Evolutionary conservation across 1,140 invertebrate genomes (phyloP).

Genomic region (Aphelinus atriplicis): DNA sequence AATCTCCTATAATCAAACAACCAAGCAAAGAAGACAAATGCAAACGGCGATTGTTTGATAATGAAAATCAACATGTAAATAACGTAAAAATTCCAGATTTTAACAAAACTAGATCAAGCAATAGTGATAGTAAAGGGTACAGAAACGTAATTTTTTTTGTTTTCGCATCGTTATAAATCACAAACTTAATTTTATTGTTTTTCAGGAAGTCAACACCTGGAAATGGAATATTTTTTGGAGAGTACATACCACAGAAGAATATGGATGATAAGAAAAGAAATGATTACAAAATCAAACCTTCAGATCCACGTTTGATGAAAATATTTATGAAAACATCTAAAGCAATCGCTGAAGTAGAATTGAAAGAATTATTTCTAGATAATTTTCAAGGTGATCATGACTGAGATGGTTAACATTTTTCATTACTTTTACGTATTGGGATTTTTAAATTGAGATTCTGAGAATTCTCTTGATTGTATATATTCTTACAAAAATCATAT

Average conservation of each 20-base stretch:
- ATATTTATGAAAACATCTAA: constrained; percentile 33
- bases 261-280: constrained; percentile 9
- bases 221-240: constrained; percentile 37
- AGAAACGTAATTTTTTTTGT: not conserved
- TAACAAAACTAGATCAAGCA: constrained; percentile 2
- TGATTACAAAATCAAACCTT: constrained; percentile 18
- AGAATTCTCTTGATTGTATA: not conserved
- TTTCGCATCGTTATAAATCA: not conserved
- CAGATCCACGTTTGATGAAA: constrained; percentile 21
- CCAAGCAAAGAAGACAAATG: constrained; percentile 34
- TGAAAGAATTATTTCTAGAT: constrained; percentile 24
- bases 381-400: constrained; percentile 8
- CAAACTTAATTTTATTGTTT: constrained; percentile 12
- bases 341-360: constrained; percentile 24
- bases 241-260: constrained; percentile 12
- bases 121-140: constrained; percentile 9
- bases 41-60: constrained; percentile 35
- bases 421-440: not conserved
- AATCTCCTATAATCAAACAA: not conserved
- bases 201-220: constrained; percentile 31
- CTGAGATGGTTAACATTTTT: not conserved
- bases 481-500: not conserved
- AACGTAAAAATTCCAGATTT: constrained; percentile 7
- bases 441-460: not conserved
- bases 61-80: constrained; percentile 17